Evolutionary conservation across 2,113 vertebrate species (phyloP).

Genomic region (Sturnus vulgaris): DNA sequence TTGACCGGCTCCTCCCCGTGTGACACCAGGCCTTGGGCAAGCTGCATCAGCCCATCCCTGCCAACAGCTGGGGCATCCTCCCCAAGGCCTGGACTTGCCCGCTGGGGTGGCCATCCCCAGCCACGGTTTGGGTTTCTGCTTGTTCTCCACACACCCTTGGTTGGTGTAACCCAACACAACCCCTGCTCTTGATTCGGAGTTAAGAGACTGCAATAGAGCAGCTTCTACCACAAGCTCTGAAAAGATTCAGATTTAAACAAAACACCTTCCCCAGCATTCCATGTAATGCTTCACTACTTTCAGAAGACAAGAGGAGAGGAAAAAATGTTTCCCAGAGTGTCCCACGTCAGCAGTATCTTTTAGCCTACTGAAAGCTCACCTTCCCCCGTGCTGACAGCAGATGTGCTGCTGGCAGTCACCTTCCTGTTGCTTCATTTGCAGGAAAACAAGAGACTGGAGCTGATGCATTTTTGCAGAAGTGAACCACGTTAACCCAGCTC

Average conservation of each 20-base stretch:
- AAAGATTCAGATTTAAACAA: not conserved
- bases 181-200: accelerated
- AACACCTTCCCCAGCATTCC: not conserved
- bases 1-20: accelerated
- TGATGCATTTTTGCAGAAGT: not conserved
- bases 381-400: not conserved
- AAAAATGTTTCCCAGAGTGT: not conserved
- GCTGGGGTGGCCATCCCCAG: not conserved
- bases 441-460: not conserved
- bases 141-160: not conserved
- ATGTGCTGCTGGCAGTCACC: not conserved
- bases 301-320: not conserved
- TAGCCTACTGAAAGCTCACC: not conserved
- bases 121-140: not conserved
- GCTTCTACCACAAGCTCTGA: not conserved
- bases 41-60: not conserved
- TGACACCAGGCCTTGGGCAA: not conserved
- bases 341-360: accelerated
- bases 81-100: not conserved
- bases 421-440: not conserved
- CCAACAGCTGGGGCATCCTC: not conserved
- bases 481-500: not conserved
- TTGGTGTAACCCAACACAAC: not conserved
- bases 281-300: not conserved
- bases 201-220: not conserved